Base-by-base conservation (phyloP, 2,797 vertebrate species). In the Alfaro cultratus region DNA sequence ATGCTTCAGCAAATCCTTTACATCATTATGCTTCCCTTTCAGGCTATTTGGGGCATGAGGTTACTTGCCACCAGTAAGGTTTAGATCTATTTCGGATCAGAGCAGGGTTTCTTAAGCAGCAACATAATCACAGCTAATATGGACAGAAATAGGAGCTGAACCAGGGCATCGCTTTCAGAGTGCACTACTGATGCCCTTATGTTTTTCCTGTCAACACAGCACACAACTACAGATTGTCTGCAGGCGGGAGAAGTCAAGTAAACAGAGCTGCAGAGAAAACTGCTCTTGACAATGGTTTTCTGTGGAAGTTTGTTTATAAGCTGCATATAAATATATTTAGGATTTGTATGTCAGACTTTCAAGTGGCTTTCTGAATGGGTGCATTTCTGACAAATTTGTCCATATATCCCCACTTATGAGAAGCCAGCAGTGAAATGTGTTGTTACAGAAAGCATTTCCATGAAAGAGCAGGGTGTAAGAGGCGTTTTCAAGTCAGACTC, bases 191-290 rank as follows among this genome's bases (percentile, higher is more conserved):
- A 77, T 80, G 80, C 74, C 71, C 77, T 73, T 78, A 5, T 90
- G 84, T 91, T 89, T 85, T 76, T 83, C 78, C 41, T 79, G 86
- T 88, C 85, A 88, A 88, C 87, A 87, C 62, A 11, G 13, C 51
- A 49, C 70, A 85, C 68, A 84, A 77, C 80, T 82, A 87, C 79
- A 68, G 51, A 76, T 75, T 71, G 83, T 81, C 79, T 86, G 77
- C 80, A 85, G 46, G 62, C 31, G 85, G 55, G 62, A 72, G 29
- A 70, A 86, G 85, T 80, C 13, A 80, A 78, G 80, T 23, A 73
- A 80, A 80, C 21, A 6, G 2, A 13, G 39, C 64, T 73, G 79
- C 67, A 74, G 79, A 73, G 26, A 70, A 57, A 74, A 81, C 79
- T 64, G 78, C 34, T 73, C 76, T 80, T 84, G 39, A 72, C 29